Evolutionary conservation across 2,888 invertebrate genomes (phyloP).

Genomic region (Mythimna loreyi): DNA sequence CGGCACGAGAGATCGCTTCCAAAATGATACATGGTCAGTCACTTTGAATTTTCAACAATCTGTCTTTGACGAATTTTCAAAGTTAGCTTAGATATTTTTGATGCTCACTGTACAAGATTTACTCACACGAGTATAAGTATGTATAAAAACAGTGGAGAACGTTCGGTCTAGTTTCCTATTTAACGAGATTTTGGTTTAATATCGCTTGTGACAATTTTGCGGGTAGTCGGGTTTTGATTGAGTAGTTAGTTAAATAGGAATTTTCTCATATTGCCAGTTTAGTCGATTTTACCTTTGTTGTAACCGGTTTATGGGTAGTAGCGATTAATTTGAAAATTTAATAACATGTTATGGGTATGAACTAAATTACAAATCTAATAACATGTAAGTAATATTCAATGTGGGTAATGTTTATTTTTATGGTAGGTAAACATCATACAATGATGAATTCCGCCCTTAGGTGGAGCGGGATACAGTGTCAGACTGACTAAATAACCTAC

Average conservation of each 20-base stretch:
- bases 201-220: constrained; percentile 26
- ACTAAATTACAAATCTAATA: background rate
- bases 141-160: background rate
- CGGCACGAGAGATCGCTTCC: too few relatives aligned
- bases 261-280: constrained; percentile 1
- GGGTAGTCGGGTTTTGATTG: constrained; percentile 14
- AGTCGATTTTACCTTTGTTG: background rate
- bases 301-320: background rate
- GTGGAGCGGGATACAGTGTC: too few relatives aligned
- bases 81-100: background rate
- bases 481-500: too few relatives aligned
- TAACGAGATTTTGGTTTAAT: constrained; percentile 33
- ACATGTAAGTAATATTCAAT: background rate
- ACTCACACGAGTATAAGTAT: background rate
- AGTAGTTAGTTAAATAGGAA: constrained; percentile 2
- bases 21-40: too few relatives aligned
- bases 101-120: background rate
- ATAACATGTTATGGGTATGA: too few relatives aligned
- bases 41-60: too few relatives aligned
- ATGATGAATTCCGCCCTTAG: too few relatives aligned
- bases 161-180: constrained; percentile 4
- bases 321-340: background rate
- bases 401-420: background rate
- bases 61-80: too few relatives aligned
- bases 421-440: too few relatives aligned